A percentile compares a stretch with the other conserved stretches of the same genome.
Conservation (phyloP, 2,888 invertebrate genomes). For the Drosophila borealis region DNA sequence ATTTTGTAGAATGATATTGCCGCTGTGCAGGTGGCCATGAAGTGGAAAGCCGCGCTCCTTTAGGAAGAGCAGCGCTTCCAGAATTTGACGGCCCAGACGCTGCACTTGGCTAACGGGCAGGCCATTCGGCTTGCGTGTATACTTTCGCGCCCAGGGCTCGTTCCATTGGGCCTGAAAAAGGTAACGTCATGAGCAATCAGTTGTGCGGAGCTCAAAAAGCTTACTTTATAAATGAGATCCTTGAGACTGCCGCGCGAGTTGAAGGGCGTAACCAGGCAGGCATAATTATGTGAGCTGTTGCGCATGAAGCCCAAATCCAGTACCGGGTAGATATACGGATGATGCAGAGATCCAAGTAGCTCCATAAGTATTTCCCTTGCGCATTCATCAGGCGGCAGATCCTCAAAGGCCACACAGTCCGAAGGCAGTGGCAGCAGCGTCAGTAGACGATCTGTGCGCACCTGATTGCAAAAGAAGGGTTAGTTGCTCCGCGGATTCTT, state of each 20-base stretch:
- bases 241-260: conserved; percentile 94
- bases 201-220: conserved; percentile 53
- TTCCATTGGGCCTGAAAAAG: conserved; percentile 89
- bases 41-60: conserved; percentile 94
- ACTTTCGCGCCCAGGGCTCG: conserved; percentile 92
- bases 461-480: conserved; percentile 57
- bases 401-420: conserved; percentile 85
- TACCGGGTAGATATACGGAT: conserved; percentile 96
- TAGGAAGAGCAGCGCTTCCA: conserved; percentile 94
- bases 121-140: conserved; percentile 89
- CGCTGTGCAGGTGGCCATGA: conserved; percentile 94
- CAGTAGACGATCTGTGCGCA: conserved; percentile 85
- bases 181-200: not conserved
- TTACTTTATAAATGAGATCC: conserved; percentile 94
- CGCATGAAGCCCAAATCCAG: conserved; percentile 92
- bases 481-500: too few relatives aligned
- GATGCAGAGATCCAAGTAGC: conserved; percentile 93
- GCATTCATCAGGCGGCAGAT: conserved; percentile 87
- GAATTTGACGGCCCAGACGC: conserved; percentile 93
- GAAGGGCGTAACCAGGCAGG: conserved; percentile 92
- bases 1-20: conserved; percentile 96
- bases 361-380: conserved; percentile 90
- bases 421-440: conserved; percentile 84
- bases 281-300: conserved; percentile 87
- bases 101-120: conserved; percentile 93